Conservation (phyloP, 2,113 vertebrate genomes). For the Pomatostomus ruficeps region DNA sequence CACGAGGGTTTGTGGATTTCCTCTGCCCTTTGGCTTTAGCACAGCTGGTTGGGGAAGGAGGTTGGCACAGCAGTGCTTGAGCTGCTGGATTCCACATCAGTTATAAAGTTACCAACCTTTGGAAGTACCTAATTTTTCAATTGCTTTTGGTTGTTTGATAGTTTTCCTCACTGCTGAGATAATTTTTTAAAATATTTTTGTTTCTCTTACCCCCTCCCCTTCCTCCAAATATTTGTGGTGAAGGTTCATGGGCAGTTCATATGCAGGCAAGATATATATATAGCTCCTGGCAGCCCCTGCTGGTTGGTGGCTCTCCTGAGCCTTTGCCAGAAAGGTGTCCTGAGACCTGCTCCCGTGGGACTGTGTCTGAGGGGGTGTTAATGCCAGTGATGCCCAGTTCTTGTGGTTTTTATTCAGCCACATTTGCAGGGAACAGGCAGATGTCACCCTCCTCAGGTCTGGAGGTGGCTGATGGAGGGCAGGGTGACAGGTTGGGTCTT, state of each 20-base stretch:
- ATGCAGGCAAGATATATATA: not conserved
- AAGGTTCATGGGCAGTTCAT: not conserved
- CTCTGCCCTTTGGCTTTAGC: not conserved
- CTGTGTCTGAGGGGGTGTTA: not conserved
- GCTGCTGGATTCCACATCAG: fast-evolving
- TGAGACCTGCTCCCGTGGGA: not conserved
- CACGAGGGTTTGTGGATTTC: not conserved
- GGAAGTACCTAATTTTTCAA: not conserved
- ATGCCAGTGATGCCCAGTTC: not conserved
- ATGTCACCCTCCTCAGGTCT: not conserved
- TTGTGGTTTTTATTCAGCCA: not conserved
- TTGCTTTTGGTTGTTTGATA: not conserved
- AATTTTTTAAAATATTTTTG: not conserved
- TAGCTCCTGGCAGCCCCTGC: not conserved
- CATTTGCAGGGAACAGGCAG: not conserved
- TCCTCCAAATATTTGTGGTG: not conserved
- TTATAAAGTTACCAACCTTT: not conserved
- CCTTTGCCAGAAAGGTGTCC: not conserved
- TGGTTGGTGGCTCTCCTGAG: not conserved
- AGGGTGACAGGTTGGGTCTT: not conserved
- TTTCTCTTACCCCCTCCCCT: not conserved
- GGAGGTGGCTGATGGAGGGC: not conserved
- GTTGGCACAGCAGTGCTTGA: not conserved
- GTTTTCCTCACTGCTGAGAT: not conserved
- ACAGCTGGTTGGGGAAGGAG: not conserved